phyloP scores from a whole-genome alignment of 2,888 invertebrate genomes.

The Antitype chi region DNA sequence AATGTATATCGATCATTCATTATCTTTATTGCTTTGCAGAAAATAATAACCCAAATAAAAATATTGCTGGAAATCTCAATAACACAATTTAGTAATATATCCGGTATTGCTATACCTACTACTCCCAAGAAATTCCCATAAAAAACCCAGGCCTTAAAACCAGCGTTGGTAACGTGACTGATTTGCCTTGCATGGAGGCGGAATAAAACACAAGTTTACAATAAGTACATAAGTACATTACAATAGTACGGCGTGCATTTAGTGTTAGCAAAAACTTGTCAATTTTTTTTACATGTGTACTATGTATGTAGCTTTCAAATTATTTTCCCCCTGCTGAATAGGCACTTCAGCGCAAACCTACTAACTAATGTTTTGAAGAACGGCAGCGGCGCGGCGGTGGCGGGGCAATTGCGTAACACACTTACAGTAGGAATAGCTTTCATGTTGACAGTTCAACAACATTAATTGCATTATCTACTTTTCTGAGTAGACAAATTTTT shows the following conservation, averaged over 20 bases:
- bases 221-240: no score
- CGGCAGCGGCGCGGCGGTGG: no score
- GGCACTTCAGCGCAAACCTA: not conserved
- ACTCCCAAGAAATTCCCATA: slow-evolving; percentile 11
- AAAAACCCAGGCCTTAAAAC: slow-evolving; percentile 16
- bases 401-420: no score
- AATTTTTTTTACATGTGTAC: not conserved
- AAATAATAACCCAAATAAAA: slow-evolving; percentile 18
- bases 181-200: not conserved
- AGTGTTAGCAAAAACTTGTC: not conserved
- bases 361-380: not conserved
- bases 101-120: not conserved
- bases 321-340: not conserved
- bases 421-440: no score
- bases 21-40: slow-evolving; percentile 46
- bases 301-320: not conserved
- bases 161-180: not conserved
- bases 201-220: slow-evolving; percentile 22
- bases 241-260: not conserved
- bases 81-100: slow-evolving; percentile 5
- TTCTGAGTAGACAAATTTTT: no score
- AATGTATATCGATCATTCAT: slow-evolving; percentile 40
- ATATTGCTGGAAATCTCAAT: slow-evolving; percentile 18
- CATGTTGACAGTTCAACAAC: no score
- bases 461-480: no score